Base-by-base conservation (phyloP, 2,888 invertebrate genomes). In the Eupithecia inturbata region DNA sequence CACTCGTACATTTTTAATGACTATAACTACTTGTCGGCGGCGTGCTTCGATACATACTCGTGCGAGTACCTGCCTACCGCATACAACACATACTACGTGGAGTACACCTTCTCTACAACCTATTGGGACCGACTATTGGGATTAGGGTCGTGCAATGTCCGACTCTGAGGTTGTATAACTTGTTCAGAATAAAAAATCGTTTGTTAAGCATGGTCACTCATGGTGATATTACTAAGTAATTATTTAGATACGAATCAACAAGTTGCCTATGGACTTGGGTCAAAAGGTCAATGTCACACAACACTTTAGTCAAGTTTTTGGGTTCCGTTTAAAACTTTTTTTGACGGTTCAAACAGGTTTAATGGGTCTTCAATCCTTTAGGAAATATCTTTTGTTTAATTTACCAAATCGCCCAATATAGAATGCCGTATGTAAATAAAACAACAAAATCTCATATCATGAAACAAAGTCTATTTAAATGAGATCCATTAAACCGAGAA, bases 1-100 rank as follows among this genome's bases (percentile, higher is more conserved):
- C 91, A 91, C 85, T 93, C 91, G 90, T 94, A 92, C 93, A 93
- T 92, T 90, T 92, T 93, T 94, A 94, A 93, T 92, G 88, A 90
- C 88, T 53, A 88, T 88, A 92, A 92, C 85, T 88, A 82, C 84
- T 87, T 70, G 64, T 67, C 68, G 60, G 69, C 68, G 60, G 69
- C 41, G 45, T n/a, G n/a, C n/a, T 45, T 9, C 19, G 7, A 45
- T 45, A 45, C 76, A 77, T 77, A 72, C 71, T 76, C n/a, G n/a
- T n/a, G n/a, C n/a, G n/a, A n/a, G n/a, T 75, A 73, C 75, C 72
- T 77, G 71, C 72, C 77, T 74, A 73, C 76, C 73, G 72, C 70
- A 72, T 70, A 75, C 68, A 72, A 53, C 7, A 19, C 3, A 9
- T 53, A 22, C 22, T 1, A 10, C 22, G 22, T 53, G n/a, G n/a